These are phyloP conservation scores for Mirounga angustirostris DNA, from an alignment of 2,113 vertebrate species.

Conservation along the genomic window DNA sequence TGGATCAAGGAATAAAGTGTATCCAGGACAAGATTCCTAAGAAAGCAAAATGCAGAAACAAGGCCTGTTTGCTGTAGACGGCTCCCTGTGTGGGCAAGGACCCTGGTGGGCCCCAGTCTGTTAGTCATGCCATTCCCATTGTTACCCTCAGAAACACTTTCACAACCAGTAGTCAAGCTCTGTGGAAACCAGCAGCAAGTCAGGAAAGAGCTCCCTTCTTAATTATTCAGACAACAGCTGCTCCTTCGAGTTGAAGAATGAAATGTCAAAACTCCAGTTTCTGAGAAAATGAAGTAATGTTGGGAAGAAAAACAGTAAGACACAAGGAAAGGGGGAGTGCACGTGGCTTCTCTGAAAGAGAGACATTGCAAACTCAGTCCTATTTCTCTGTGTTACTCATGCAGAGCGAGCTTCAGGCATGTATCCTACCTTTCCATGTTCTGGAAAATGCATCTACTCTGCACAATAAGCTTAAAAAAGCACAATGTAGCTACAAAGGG, in stretches of 20 bases:
- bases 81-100: no score
- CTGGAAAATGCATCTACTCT: not conserved
- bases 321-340: no score
- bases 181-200: not conserved
- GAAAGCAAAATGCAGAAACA: not conserved
- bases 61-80: not conserved
- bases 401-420: not conserved
- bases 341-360: not conserved
- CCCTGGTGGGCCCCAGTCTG: not conserved
- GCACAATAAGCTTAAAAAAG: not conserved
- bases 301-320: not conserved
- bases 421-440: not conserved
- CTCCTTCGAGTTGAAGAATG: not conserved
- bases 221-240: not conserved
- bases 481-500: not conserved
- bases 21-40: not conserved
- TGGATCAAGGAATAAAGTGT: not conserved
- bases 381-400: not conserved
- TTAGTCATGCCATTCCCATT: fast-evolving
- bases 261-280: not conserved
- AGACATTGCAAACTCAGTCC: no score
- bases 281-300: not conserved
- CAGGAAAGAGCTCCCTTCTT: not conserved
- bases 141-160: not conserved
- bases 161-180: not conserved